Evolutionary conservation across 2,113 vertebrate genomes (phyloP).

Genomic region (Pelecanus crispus): DNA sequence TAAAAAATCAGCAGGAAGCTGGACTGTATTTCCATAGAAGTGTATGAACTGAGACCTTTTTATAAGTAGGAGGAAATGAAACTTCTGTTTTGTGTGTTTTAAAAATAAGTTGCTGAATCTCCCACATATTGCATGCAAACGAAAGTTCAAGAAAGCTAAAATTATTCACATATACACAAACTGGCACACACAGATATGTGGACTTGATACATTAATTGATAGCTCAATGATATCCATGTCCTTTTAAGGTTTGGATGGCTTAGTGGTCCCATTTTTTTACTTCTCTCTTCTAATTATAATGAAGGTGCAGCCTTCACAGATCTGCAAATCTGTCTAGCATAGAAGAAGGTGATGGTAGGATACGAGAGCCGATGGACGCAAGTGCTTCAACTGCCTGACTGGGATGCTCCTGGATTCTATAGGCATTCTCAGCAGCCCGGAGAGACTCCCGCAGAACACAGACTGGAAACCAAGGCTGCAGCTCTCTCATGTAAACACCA

Average conservation of each 20-base stretch:
- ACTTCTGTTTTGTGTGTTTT: not conserved
- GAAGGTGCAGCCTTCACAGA: not conserved
- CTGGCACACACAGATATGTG: not conserved
- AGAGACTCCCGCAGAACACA: not conserved
- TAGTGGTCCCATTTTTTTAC: not conserved
- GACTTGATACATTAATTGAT: not conserved
- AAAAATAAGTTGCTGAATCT: not conserved
- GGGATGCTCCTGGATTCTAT: not conserved
- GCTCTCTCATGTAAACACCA: not conserved
- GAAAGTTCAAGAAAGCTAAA: not conserved
- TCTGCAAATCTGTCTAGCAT: not conserved
- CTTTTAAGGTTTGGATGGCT: not conserved
- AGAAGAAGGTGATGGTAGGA: not conserved
- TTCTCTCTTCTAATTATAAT: not conserved
- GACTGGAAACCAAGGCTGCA: not conserved
- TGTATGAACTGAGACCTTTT: not conserved
- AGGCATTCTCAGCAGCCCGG: fast-evolving
- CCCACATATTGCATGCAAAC: not conserved
- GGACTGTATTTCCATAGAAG: not conserved
- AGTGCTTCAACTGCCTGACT: not conserved
- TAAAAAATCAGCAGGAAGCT: not conserved
- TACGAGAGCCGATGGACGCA: not conserved
- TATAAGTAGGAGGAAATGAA: not conserved
- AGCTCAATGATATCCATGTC: not conserved
- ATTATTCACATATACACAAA: not conserved